A percentile compares a stretch with the other conserved stretches of the same genome.
phyloP scores from a whole-genome alignment of 2,797 vertebrate species.

The Muraenolepis orangiensis region DNA sequence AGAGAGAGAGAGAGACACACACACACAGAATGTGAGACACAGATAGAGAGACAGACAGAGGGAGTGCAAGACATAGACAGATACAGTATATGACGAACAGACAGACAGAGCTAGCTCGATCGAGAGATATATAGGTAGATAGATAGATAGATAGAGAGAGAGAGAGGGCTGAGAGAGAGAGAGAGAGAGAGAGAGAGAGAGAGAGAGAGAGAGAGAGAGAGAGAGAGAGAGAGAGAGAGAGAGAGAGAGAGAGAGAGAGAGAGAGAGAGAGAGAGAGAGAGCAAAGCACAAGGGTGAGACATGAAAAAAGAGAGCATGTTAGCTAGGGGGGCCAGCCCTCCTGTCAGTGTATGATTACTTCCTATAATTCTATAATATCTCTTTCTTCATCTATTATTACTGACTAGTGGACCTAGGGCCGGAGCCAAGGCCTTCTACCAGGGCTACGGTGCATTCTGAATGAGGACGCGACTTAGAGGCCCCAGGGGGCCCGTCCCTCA shows the following conservation, averaged over 20 bases:
- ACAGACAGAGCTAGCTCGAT: neutral
- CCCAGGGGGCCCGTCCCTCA: conserved; percentile 57
- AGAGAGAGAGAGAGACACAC: too few relatives aligned
- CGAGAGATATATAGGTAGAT: neutral
- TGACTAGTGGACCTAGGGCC: conserved; percentile 44
- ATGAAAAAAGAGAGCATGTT: conserved; percentile 2
- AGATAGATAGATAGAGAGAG: neutral
- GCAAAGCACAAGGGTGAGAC: neutral
- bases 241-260: neutral
- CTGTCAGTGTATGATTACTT: conserved; percentile 57
- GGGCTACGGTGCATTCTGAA: conserved; percentile 61
- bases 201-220: neutral
- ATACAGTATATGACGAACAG: neutral
- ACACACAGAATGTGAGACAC: too few relatives aligned
- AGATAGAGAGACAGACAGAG: too few relatives aligned
- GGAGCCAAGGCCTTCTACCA: conserved; percentile 36
- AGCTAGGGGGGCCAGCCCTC: conserved; percentile 35
- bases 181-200: neutral
- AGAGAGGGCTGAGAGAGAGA: neutral
- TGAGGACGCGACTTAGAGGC: conserved; percentile 46
- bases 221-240: neutral
- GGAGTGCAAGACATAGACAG: neutral
- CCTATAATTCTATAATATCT: conserved; percentile 64
- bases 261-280: neutral
- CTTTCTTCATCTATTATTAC: conserved; percentile 61